Evolutionary conservation across 2,888 invertebrate genomes (phyloP), one percentile per base, ranked within the genome.

Genomic region (Cephus sareptanus): DNA sequence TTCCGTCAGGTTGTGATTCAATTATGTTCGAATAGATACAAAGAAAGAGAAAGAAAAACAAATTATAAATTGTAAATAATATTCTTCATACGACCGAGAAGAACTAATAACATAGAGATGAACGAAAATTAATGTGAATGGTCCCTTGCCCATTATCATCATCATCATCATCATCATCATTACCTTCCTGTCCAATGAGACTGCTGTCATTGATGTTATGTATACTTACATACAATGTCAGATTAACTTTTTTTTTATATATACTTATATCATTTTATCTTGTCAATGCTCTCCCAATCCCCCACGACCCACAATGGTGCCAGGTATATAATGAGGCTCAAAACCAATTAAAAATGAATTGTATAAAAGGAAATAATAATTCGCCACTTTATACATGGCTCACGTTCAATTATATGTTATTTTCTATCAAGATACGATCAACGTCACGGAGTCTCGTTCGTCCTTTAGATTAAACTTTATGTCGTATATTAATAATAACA

Each of bases 11-110:
- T 79, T 77, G 79, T 79, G 79, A 81, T 74, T 74, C 69, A 80
- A 80, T 78, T 74, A 78, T 73, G 75, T 78, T 68, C 71, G 77
- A 56, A 69, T 76, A 74, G 75, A 78, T 74, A 78, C 79, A 37
- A 78, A 77, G 74, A 74, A 68, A 75, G 80, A 82, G 33, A 78
- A 79, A 79, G 33, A 73, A 40, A 75, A 37, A 78, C 75, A 70
- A 81, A 56, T 77, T 81, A 79, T 84, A 85, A 84, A 83, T 84
- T 85, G 84, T 85, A 83, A 79, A 85, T 85, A 85, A 80, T 80
- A 82, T 80, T 80, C 76, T 79, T 79, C 79, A 83, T 80, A 79
- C 78, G 81, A 80, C 77, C 35, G 78, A 79, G 77, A 78, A 80
- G 76, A 77, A 71, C 76, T 77, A 74, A 71, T 73, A 79, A 75